phyloP scores from a whole-genome alignment of 2,113 vertebrate genomes.

The Corythornis madagascariensis region DNA sequence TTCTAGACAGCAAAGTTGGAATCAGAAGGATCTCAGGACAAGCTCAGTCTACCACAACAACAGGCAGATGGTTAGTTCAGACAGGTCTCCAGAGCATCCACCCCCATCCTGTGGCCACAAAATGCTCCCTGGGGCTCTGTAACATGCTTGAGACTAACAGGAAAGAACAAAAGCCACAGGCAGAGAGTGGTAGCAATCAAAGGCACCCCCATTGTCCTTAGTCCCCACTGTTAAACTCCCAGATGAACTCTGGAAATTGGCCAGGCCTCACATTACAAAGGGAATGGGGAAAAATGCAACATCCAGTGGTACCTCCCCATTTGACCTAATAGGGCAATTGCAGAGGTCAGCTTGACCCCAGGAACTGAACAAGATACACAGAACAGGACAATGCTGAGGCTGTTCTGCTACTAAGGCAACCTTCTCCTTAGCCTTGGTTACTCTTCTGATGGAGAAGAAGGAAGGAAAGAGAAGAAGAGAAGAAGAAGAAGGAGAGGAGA shows the following conservation, averaged over 20 bases:
- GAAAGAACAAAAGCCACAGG: conserved; percentile 30
- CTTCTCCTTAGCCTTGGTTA: not conserved
- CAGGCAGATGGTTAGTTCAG: not conserved
- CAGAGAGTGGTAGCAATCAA: not conserved
- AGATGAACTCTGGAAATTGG: not conserved
- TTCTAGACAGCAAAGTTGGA: not conserved
- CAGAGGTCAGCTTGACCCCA: not conserved
- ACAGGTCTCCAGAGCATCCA: not conserved
- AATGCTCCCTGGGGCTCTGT: not conserved
- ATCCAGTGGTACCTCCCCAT: not conserved
- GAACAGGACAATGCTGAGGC: not conserved
- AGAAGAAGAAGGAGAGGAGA: not conserved
- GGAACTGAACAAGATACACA: not conserved
- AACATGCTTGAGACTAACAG: not conserved
- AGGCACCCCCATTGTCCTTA: not conserved
- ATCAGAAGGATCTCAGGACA: not conserved
- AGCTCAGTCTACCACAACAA: not conserved
- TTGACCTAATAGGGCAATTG: not conserved
- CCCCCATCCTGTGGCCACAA: not conserved
- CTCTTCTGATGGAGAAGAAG: not conserved
- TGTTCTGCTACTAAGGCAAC: not conserved
- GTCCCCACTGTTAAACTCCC: not conserved
- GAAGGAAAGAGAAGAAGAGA: too few relatives aligned
- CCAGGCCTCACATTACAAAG: conserved; percentile 23
- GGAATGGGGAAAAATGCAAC: not conserved